These are phyloP conservation scores for Carettochelys insculpta DNA, from an alignment of 2,113 vertebrate genomes.

Conservation along the genomic window DNA sequence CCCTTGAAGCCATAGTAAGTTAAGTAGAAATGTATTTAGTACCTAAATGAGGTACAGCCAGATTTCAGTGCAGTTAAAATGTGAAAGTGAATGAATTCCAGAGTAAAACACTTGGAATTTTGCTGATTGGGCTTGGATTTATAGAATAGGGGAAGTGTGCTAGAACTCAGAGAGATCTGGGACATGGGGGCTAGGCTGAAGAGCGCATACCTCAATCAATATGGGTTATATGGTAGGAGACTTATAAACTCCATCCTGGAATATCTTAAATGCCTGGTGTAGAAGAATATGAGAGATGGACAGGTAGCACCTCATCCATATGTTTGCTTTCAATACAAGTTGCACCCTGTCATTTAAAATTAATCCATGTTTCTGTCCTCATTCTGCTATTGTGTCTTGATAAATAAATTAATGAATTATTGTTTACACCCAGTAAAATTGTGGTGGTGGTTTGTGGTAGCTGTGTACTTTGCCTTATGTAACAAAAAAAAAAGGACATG, in stretches of 20 bases:
- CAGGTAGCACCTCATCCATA: neutral
- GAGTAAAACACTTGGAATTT: neutral
- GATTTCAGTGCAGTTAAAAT: neutral
- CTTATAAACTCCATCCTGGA: neutral
- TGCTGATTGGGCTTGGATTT: too few species aligned
- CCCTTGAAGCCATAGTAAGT: too few species aligned
- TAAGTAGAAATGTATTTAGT: too few species aligned
- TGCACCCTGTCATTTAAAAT: neutral
- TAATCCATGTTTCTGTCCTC: neutral
- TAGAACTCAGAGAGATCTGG: neutral
- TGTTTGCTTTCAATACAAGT: neutral
- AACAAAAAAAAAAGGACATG: neutral
- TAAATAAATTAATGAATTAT: neutral
- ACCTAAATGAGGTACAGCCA: too few species aligned
- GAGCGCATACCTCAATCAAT: neutral
- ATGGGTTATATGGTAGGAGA: neutral
- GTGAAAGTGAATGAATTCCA: neutral
- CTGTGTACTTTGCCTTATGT: neutral
- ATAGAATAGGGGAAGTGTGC: neutral
- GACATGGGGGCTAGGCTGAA: neutral
- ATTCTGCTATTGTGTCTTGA: neutral
- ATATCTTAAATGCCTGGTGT: neutral
- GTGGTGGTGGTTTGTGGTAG: neutral
- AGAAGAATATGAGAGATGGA: neutral
- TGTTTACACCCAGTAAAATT: neutral